Evolutionary conservation across 2,888 invertebrate genomes (phyloP).

Genomic region (Eristalinus aeneus): DNA sequence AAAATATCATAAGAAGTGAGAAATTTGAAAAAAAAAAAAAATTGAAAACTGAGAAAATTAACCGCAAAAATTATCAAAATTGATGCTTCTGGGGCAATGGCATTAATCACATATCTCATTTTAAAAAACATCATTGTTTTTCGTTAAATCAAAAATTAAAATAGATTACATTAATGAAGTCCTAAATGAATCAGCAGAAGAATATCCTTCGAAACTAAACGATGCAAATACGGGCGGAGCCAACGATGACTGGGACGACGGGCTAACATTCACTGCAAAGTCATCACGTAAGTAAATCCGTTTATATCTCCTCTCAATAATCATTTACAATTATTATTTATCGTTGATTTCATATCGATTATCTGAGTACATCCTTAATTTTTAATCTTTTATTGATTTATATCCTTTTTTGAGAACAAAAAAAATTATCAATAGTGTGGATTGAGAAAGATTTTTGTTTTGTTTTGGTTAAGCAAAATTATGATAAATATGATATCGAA

Average conservation of each 20-base stretch:
- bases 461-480: neutral
- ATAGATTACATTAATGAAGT: constrained; percentile 93
- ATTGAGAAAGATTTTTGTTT: neutral
- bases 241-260: constrained; percentile 90
- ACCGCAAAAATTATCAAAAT: constrained; percentile 21
- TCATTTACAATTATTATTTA: constrained; percentile 74
- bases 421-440: neutral
- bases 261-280: constrained; percentile 94
- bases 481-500: neutral
- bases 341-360: neutral
- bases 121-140: constrained; percentile 66
- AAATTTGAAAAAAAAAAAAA: neutral
- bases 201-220: constrained; percentile 77
- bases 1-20: neutral
- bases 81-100: constrained; percentile 68
- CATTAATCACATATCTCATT: constrained; percentile 69
- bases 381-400: neutral
- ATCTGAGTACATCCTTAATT: neutral
- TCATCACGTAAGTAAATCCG: constrained; percentile 88
- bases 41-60: constrained; percentile 16
- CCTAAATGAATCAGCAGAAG: constrained; percentile 85
- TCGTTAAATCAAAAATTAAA: constrained; percentile 64
- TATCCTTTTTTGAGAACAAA: neutral
- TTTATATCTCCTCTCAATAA: constrained; percentile 67
- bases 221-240: constrained; percentile 81